These are phyloP conservation scores for Calephelis nemesis DNA, from an alignment of 1,140 invertebrate species.

Conservation along the genomic window DNA sequence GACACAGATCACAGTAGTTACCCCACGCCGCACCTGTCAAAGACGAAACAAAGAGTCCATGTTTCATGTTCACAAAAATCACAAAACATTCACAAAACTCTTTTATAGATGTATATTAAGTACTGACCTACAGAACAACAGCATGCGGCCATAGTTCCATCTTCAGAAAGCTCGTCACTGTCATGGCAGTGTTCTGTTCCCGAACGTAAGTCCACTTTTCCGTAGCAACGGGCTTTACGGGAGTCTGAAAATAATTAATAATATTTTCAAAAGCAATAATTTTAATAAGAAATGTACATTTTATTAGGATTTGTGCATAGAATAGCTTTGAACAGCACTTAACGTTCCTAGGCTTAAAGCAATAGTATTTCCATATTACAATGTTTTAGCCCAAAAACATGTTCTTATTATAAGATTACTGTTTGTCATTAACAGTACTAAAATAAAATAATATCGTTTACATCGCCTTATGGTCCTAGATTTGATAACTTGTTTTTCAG, in stretches of 20 bases:
- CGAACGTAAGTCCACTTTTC: slow-evolving; percentile 79
- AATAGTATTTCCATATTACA: no score
- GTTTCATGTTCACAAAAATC: slow-evolving; percentile 1
- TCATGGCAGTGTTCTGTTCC: slow-evolving; percentile 68
- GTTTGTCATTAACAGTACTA: no score
- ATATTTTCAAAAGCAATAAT: background rate
- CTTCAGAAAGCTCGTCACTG: slow-evolving; percentile 78
- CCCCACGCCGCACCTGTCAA: slow-evolving; percentile 88
- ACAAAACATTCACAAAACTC: background rate
- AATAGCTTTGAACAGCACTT: no score
- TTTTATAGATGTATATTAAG: background rate
- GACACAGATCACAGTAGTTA: slow-evolving; percentile 90
- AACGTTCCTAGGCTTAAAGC: no score
- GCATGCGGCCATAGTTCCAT: slow-evolving; percentile 89
- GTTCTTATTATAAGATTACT: no score
- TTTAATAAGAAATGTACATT: no score
- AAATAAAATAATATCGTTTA: no score
- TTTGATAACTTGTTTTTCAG: no score
- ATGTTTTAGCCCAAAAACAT: no score
- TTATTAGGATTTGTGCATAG: no score
- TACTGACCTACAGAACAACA: slow-evolving; percentile 88
- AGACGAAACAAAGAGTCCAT: background rate
- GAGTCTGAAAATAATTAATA: slow-evolving; percentile 81
- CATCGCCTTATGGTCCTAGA: no score
- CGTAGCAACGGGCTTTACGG: slow-evolving; percentile 88